Evolutionary conservation across 2,797 vertebrate genomes (phyloP), one percentile per base, ranked within the genome.

Genomic region (Taeniopygia guttata): DNA sequence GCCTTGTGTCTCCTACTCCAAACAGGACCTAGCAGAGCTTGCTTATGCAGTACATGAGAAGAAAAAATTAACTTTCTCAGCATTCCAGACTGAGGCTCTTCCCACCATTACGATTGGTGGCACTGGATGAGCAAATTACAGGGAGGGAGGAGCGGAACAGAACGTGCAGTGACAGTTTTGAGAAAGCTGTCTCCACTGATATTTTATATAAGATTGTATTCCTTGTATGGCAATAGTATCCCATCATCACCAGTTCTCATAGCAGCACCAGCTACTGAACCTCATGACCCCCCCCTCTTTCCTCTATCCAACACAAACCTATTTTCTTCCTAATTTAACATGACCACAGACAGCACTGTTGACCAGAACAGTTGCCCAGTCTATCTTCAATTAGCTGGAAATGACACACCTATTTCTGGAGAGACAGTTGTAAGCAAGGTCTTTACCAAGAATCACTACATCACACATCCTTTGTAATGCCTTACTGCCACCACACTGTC

Each of bases 331-430:
- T 51, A 58, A 70, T 63, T 69, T 77, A 63, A 70, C 43, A 42
- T 0, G 0, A 30, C 23, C 54, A 55, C 32, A 9, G 49, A 78
- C n/a, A 62, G 43, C 40, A 36, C 19, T 1, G 1, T 4, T 30
- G 32, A 48, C 26, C 34, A 84, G 29, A 40, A 11, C 2, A 40
- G 10, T 5, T 58, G 26, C 22, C 34, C 45, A 32, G 10, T 6
- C 8, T 36, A 29, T 17, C 32, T 81, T 43, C 54, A 68, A 7
- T 38, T 20, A 91, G 11, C 66, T 63, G 40, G 43, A 42, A 45
- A 32, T 1, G 5, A 73, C 30, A 54, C 5, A 4, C 22, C 20
- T 72, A 23, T 16, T 90, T 69, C 8, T 5, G 51, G 34, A 88
- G 17, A 93, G 27, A 21, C 36, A 78, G 54, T 2, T 55, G 11